These are phyloP conservation scores for Lampropteryx suffumata DNA, from an alignment of 2,888 invertebrate genomes.

Conservation along the genomic window DNA sequence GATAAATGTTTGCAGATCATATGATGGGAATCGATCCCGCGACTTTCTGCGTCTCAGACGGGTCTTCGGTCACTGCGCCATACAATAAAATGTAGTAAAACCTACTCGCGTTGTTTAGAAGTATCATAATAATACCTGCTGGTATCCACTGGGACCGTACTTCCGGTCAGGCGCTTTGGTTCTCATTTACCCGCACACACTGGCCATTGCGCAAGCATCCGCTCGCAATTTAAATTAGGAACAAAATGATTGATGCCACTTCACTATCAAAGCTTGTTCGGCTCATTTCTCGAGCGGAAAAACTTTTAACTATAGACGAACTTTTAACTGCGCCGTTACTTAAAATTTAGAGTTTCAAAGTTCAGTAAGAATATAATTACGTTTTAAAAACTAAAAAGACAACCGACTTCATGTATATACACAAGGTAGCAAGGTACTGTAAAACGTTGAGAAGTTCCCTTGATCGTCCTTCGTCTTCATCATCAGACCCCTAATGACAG, in stretches of 20 bases:
- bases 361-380: too few species aligned
- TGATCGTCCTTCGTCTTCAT: too few species aligned
- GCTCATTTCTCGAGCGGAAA: conserved; percentile 29
- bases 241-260: conserved; percentile 40
- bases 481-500: too few species aligned
- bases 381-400: too few species aligned
- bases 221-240: conserved; percentile 53
- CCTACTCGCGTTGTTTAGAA: conserved; percentile 52
- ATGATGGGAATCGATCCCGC: too few species aligned
- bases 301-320: conserved; percentile 29
- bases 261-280: conserved; percentile 30
- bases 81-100: too few species aligned
- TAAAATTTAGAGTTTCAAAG: conserved; percentile 22
- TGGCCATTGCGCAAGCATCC: conserved; percentile 65
- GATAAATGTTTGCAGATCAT: too few species aligned
- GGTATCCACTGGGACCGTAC: conserved; percentile 43
- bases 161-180: conserved; percentile 67
- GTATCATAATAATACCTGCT: conserved; percentile 48
- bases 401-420: too few species aligned
- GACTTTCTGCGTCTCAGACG: too few species aligned
- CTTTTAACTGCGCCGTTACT: conserved; percentile 29
- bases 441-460: too few species aligned
- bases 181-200: conserved; percentile 51
- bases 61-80: too few species aligned
- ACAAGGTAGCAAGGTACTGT: too few species aligned